Percentiles rank a stretch among this genome's conserved stretches.
These are phyloP conservation scores for Bibio marci DNA, from an alignment of 2,888 invertebrate genomes.

Conservation along the genomic window DNA sequence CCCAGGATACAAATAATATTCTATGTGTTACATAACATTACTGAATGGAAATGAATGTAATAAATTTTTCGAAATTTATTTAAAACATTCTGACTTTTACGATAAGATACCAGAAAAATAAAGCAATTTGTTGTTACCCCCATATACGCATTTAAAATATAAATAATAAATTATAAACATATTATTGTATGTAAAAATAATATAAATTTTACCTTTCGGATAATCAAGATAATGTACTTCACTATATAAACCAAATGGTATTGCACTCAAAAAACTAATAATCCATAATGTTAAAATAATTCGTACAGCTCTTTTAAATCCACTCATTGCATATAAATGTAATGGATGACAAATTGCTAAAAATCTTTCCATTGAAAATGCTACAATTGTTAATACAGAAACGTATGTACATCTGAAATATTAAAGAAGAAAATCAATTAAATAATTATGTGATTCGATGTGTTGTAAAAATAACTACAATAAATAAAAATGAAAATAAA, in stretches of 20 bases:
- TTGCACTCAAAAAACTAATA: constrained; percentile 52
- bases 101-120: too few species aligned
- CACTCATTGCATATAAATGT: constrained; percentile 65
- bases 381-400: constrained; percentile 79
- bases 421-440: constrained; percentile 16
- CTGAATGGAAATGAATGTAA: too few species aligned
- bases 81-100: too few species aligned
- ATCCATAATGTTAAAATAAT: constrained; percentile 66
- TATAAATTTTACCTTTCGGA: constrained; percentile 33
- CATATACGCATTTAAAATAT: too few species aligned
- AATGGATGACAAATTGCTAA: constrained; percentile 82
- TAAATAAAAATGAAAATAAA: too few species aligned
- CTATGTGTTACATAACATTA: too few species aligned
- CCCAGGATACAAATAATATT: too few species aligned
- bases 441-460: background rate
- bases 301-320: constrained; percentile 59
- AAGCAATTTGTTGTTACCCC: too few species aligned
- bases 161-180: too few species aligned
- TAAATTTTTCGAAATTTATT: too few species aligned
- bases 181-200: too few species aligned
- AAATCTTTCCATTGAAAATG: constrained; percentile 81
- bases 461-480: too few species aligned
- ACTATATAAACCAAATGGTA: constrained; percentile 60
- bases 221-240: constrained; percentile 56
- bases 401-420: constrained; percentile 81